Evolutionary conservation across 2,797 vertebrate species (phyloP).

Genomic region (Phyllotis vaccarum): DNA sequence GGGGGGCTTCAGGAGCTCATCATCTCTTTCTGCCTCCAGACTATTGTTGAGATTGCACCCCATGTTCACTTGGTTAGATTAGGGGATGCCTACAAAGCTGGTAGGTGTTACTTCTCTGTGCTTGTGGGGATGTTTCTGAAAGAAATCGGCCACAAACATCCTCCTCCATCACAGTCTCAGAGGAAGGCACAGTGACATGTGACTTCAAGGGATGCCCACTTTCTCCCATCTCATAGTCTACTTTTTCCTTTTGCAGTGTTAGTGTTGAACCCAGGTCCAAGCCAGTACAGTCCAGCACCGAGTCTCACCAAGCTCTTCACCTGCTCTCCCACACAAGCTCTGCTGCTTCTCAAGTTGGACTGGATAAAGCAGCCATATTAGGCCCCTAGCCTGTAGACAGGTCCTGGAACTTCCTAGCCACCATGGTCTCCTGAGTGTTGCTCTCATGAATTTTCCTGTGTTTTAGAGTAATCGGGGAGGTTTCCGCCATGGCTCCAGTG

Average conservation of each 20-base stretch:
- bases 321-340: too few species aligned
- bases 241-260: not conserved
- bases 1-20: not conserved
- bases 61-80: too few species aligned
- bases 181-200: not conserved
- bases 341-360: not conserved
- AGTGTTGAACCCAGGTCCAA: not conserved
- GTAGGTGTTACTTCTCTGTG: not conserved
- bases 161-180: not conserved
- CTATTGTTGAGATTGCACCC: rapidly evolving
- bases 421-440: rapidly evolving
- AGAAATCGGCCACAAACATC: not conserved
- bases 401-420: not conserved
- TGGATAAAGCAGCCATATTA: not conserved
- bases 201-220: rapidly evolving
- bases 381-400: not conserved
- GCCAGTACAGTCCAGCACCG: not conserved
- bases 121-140: not conserved
- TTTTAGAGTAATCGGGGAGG: too few species aligned
- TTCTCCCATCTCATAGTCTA: not conserved
- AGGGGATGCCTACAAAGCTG: not conserved
- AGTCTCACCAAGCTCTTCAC: not conserved
- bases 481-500: not conserved
- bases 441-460: not conserved
- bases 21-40: not conserved